phyloP scores from a whole-genome alignment of 2,113 vertebrate genomes.

The Percina caprodes region DNA sequence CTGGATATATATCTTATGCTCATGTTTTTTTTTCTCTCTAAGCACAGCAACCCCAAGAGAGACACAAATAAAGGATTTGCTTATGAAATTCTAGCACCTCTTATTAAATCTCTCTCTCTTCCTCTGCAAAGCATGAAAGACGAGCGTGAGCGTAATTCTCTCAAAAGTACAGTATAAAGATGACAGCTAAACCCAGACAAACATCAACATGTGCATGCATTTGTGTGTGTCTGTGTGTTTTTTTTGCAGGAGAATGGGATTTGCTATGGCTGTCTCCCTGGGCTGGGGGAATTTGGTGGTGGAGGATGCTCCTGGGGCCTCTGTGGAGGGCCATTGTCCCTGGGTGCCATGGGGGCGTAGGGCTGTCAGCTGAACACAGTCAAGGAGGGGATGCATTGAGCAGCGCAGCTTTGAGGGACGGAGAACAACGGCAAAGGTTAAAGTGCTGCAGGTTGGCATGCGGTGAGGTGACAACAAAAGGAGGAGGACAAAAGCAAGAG shows the following conservation, averaged over 20 bases:
- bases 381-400: constrained; percentile 62
- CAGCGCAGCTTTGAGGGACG: constrained; percentile 61
- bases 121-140: constrained; percentile 44
- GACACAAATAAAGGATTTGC: constrained; percentile 65
- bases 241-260: constrained; percentile 71
- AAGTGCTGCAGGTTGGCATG: constrained; percentile 60
- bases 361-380: constrained; percentile 74
- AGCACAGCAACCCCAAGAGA: constrained; percentile 57
- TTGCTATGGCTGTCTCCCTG: constrained; percentile 72
- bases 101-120: constrained; percentile 53
- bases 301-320: constrained; percentile 73
- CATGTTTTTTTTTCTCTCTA: constrained; percentile 37
- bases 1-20: constrained; percentile 42
- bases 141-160: constrained; percentile 25
- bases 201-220: constrained; percentile 45
- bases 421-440: constrained; percentile 75
- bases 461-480: constrained; percentile 64
- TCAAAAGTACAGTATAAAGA: constrained; percentile 68
- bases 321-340: constrained; percentile 76
- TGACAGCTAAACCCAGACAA: constrained; percentile 69
- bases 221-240: constrained; percentile 31
- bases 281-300: constrained; percentile 68
- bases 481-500: constrained; percentile 45
- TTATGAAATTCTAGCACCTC: constrained; percentile 69
- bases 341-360: constrained; percentile 73